Base-by-base conservation (phyloP, 2,113 vertebrate genomes). In the Carassius auratus region DNA sequence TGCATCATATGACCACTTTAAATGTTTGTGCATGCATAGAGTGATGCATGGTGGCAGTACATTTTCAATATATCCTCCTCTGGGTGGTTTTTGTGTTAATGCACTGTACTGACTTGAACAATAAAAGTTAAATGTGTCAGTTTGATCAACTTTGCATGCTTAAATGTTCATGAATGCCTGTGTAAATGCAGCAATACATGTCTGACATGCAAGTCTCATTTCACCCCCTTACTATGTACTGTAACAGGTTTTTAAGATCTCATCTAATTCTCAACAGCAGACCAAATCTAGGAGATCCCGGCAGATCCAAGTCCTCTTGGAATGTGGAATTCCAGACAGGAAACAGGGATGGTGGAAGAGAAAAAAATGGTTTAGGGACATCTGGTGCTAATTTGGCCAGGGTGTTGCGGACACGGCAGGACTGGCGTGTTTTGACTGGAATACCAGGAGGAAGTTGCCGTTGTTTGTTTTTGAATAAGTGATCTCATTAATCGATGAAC, bases 391-490 rank as follows among this genome's bases (percentile, higher is more conserved):
- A 94, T 95, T 95, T 93, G 86, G 88, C 83, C 86, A 84, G 90
- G 91, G 90, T 90, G 88, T 90, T 90, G 90, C 79, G 91, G 93
- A 93, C 93, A 92, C 90, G 88, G 89, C 87, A 15, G 90, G 93
- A 78, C 92, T 91, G 90, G 92, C 91, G 94, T 95, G 94, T 95
- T 95, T 95, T 95, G 94, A 95, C 94, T 95, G 93, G 90, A 86
- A 93, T 92, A 91, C 71, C 69, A 86, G 89, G 85, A 85, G 91
- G 91, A 94, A 91, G 92, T 92, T 87, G 89, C 87, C 87, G 87
- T 84, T 94, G 92, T 94, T 95, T 94, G 92, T 92, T 94, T 94
- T 92, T 88, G 88, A 92, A 92, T 91, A 92, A 93, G 92, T 90
- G 89, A 92, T 84, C 77, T 92, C 88, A 85, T 92, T 94, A 93